Conservation (phyloP, 2,888 invertebrate species). For the Yponomeuta cagnagella region DNA sequence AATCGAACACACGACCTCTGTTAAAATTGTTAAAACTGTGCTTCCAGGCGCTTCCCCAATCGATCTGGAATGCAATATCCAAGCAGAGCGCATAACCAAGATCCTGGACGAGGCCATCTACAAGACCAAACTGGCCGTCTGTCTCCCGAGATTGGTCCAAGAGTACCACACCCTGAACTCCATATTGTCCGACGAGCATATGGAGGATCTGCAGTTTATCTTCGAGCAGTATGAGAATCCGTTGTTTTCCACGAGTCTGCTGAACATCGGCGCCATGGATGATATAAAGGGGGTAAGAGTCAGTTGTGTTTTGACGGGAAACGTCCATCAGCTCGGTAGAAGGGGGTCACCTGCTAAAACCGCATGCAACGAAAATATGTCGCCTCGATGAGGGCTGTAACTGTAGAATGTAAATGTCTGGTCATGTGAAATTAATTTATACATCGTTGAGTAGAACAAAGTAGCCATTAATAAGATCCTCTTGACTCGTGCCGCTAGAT, state of each 20-base stretch:
- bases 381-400: too few species aligned
- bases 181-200: slow-evolving; percentile 42
- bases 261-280: slow-evolving; percentile 56
- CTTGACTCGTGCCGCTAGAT: too few species aligned
- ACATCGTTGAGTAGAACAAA: too few species aligned
- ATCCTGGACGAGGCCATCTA: slow-evolving; percentile 66
- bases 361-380: too few species aligned
- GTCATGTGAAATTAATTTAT: too few species aligned
- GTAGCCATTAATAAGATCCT: too few species aligned
- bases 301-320: too few species aligned
- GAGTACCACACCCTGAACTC: slow-evolving; percentile 47
- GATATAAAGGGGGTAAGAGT: slow-evolving; percentile 53
- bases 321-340: too few species aligned
- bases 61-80: slow-evolving; percentile 70
- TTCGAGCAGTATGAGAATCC: slow-evolving; percentile 67
- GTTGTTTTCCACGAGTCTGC: slow-evolving; percentile 47
- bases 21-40: too few species aligned
- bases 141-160: slow-evolving; percentile 51
- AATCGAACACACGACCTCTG: too few species aligned
- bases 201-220: slow-evolving; percentile 59
- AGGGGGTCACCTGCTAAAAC: too few species aligned
- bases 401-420: too few species aligned
- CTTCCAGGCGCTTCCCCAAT: slow-evolving; percentile 52
- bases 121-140: slow-evolving; percentile 62
- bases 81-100: slow-evolving; percentile 70